Percentiles rank a stretch among this genome's conserved stretches.
These are phyloP conservation scores for Acanthopagrus latus DNA, from an alignment of 2,797 vertebrate genomes.

Conservation along the genomic window DNA sequence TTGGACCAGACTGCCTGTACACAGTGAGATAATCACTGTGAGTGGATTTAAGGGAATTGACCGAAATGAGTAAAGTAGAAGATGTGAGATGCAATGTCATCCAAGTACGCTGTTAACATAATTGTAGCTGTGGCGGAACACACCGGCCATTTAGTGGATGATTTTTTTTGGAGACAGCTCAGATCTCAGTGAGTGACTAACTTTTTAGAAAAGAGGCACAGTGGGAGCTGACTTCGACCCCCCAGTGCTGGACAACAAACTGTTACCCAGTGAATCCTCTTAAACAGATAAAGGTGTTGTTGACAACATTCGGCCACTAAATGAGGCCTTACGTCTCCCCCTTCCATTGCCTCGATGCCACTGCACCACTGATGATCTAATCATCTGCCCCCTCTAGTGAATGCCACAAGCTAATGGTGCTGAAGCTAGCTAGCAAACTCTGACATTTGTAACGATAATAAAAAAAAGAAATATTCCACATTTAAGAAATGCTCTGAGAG, in stretches of 20 bases:
- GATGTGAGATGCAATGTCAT: constrained; percentile 17
- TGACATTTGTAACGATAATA: too few species aligned
- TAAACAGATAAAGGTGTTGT: too few species aligned
- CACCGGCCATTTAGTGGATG: constrained; percentile 3
- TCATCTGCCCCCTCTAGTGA: too few species aligned
- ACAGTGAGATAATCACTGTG: constrained; percentile 29
- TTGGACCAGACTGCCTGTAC: constrained; percentile 2
- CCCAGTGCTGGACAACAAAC: background rate
- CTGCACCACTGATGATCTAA: too few species aligned
- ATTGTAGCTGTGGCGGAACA: constrained; percentile 29
- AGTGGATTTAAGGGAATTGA: constrained; percentile 40
- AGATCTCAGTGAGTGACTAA: constrained; percentile 11
- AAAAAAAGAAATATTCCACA: too few species aligned
- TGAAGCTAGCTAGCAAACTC: too few species aligned
- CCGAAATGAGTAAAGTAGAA: constrained; percentile 34
- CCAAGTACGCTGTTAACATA: constrained; percentile 51
- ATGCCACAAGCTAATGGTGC: too few species aligned
- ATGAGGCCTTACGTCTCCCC: too few species aligned
- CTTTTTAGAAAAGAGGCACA: constrained; percentile 1
- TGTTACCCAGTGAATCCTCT: background rate
- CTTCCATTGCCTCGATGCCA: too few species aligned
- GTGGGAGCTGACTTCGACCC: constrained; percentile 1
- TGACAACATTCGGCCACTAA: too few species aligned
- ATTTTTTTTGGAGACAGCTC: constrained; percentile 33
- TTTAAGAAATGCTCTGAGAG: too few species aligned